Percentiles rank a stretch among this genome's conserved stretches.
Conservation (phyloP, 2,113 vertebrate species). For the Morphnarchus princeps region DNA sequence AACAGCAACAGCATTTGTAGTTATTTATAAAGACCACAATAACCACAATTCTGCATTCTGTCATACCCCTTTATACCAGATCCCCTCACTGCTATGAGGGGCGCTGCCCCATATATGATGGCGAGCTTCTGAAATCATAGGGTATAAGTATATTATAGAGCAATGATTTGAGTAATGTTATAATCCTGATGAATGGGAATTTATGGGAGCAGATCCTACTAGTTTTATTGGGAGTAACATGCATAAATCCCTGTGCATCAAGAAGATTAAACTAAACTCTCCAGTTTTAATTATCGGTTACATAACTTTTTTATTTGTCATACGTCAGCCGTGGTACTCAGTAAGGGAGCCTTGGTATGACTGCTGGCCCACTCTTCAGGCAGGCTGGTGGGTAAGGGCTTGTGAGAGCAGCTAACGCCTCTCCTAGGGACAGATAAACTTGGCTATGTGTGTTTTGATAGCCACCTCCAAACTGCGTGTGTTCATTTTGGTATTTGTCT, state of each 20-base stretch:
- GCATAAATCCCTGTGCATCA: slow-evolving; percentile 1
- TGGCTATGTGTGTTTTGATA: not conserved
- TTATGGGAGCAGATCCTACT: slow-evolving; percentile 32
- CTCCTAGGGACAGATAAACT: not conserved
- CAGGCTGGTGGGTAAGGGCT: not conserved
- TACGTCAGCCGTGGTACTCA: not conserved
- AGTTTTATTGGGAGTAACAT: slow-evolving; percentile 27
- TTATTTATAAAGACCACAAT: not conserved
- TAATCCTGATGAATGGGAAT: slow-evolving; percentile 27
- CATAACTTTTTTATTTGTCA: not conserved
- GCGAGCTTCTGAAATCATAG: slow-evolving; percentile 5
- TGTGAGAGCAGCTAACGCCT: not conserved
- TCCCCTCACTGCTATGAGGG: not conserved
- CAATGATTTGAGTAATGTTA: slow-evolving; percentile 21
- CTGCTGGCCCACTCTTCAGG: not conserved
- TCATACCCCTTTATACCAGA: not conserved
- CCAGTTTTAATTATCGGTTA: not conserved
- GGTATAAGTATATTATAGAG: not conserved
- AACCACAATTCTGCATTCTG: not conserved
- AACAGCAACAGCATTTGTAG: not conserved
- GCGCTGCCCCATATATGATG: not conserved
- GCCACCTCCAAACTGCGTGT: rapidly evolving
- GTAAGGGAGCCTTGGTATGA: not conserved
- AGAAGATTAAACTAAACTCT: not conserved
- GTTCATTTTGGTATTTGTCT: not conserved